These are phyloP conservation scores for Tupaia chinensis DNA, from an alignment of 2,113 vertebrate genomes.

Conservation along the genomic window DNA sequence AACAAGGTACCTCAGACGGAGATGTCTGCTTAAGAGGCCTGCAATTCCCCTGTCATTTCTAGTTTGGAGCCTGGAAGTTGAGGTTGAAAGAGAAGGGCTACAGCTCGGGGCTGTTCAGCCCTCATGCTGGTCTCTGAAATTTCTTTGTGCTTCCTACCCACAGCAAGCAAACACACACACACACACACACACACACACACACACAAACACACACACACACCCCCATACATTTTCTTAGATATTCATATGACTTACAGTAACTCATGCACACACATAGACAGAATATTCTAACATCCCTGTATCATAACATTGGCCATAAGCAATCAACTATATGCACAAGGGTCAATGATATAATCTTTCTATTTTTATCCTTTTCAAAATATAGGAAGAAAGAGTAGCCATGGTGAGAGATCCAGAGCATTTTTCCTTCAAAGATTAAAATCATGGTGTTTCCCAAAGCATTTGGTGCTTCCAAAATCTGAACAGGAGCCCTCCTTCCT, in stretches of 20 bases:
- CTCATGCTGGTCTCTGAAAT: background rate
- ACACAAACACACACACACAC: background rate
- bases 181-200: too few species aligned
- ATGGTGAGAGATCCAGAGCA: background rate
- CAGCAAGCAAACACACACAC: background rate
- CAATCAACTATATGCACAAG: background rate
- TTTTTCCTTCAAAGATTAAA: background rate
- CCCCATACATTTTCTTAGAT: background rate
- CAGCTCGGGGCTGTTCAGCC: too few species aligned
- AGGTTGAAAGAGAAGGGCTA: too few species aligned
- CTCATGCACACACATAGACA: background rate
- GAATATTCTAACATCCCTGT: background rate
- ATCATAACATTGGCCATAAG: background rate
- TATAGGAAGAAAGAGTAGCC: background rate
- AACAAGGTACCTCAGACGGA: too few species aligned
- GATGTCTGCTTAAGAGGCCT: too few species aligned
- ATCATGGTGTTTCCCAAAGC: too few species aligned
- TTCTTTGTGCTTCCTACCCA: background rate
- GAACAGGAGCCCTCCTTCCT: background rate
- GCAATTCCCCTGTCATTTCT: too few species aligned
- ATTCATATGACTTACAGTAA: background rate
- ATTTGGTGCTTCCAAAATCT: background rate
- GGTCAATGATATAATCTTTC: background rate
- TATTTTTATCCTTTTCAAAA: constrained; percentile 38
- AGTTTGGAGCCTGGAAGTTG: too few species aligned